Percentiles rank a stretch among this genome's conserved stretches.
phyloP scores from a whole-genome alignment of 2,113 vertebrate species.

The Xyliphius kryptos region DNA sequence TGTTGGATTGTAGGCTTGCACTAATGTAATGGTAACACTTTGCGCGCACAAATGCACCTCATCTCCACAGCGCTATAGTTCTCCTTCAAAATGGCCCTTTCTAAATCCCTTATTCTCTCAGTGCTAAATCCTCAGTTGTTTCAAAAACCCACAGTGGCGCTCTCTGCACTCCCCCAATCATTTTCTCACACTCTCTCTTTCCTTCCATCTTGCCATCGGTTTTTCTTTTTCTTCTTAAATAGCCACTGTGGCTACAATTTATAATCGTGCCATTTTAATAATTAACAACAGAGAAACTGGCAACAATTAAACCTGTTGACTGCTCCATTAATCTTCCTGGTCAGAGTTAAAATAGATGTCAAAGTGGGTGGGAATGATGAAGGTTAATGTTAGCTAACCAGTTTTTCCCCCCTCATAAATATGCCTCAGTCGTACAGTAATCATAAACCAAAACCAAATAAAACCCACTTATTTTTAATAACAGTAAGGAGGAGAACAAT shows the following conservation, averaged over 20 bases:
- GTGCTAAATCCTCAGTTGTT: constrained; percentile 1
- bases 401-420: not conserved
- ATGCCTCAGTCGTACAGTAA: not conserved
- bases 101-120: constrained; percentile 15
- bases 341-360: constrained; percentile 26
- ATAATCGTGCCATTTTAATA: constrained; percentile 63
- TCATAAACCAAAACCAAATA: too few species aligned
- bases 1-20: constrained; percentile 49
- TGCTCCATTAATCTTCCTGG: constrained; percentile 65
- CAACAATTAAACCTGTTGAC: constrained; percentile 69
- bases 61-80: constrained; percentile 14
- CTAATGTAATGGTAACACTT: constrained; percentile 49
- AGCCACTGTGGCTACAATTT: constrained; percentile 45
- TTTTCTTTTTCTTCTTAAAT: constrained; percentile 40
- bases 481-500: too few species aligned
- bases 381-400: constrained; percentile 8
- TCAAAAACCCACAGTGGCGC: not conserved
- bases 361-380: constrained; percentile 36
- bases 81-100: constrained; percentile 32
- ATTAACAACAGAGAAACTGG: constrained; percentile 72
- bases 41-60: constrained; percentile 48
- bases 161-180: constrained; percentile 9
- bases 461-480: too few species aligned
- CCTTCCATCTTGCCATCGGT: constrained; percentile 7
- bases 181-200: constrained; percentile 16